Base-by-base conservation (phyloP, 2,888 invertebrate genomes). In the Drosophila sordidula region DNA sequence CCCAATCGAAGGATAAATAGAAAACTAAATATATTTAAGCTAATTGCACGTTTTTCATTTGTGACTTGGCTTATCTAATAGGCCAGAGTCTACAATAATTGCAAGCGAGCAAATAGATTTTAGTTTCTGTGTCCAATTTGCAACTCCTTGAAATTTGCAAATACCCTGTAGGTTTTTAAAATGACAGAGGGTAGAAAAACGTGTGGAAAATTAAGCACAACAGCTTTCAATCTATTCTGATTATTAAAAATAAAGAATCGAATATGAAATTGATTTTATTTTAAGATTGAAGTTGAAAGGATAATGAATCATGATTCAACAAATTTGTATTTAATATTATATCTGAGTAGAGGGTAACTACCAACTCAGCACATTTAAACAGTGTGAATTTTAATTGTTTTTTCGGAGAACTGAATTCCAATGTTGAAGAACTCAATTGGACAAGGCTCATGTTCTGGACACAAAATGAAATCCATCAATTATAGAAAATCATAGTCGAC, bases 401-500 rank as follows among this genome's bases (percentile, higher is more conserved):
- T 34, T 29, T 25, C 26, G 1, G n/a, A 25, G 8, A 45, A n/a
- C 22, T 22, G 9, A 46, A 39, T 12, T 2, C 22, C 47, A 52
- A 44, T 22, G 46, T 38, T 41, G 51, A 25, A 14, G 44, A 42
- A 44, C 22, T 57, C 39, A 65, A 45, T 65, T 62, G 50, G 26
- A 49, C 57, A 45, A 59, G 16, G 11, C 34, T 42, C 36, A 29
- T 26, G 46, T 47, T 52, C 39, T 51, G 50, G 42, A 26, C 41
- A 36, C 57, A 67, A 68, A 65, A 61, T 66, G 36, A 62, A 70
- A 82, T 78, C 75, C 71, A 87, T 82, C 70, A 84, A 87, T 75
- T 82, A 78, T 67, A 70, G 51, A 84, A 65, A 80, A 59, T 80
- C 74, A 77, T 77, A 67, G 67, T 54, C 50, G 68, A 79, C 50